Base-by-base conservation (phyloP, 2,113 vertebrate genomes). In the Odocoileus hemionus region DNA sequence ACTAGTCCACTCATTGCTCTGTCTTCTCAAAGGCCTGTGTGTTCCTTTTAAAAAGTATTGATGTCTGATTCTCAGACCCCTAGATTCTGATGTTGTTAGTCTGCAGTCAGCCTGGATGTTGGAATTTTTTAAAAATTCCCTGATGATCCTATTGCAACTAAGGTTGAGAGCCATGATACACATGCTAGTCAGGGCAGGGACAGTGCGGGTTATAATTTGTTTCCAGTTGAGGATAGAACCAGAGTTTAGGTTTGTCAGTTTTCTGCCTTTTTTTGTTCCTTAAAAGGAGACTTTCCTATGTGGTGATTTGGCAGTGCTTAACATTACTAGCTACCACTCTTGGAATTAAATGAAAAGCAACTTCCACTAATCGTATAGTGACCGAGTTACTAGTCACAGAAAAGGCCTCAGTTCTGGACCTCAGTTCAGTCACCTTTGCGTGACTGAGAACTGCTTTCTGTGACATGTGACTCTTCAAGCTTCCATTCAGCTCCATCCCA, bases 381-480 rank as follows among this genome's bases (percentile, higher is more conserved):
- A 87, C 76, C 0, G 1, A 96, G 80, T 87, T 90, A 84, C 25
- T 54, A 86, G 61, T 43, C 57, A 83, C 57, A 89, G 89, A 86
- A 82, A 74, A 96, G 54, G 17, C 52, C 61, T 94, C 57, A 47
- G 70, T 26, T 86, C 47, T 74, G 84, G 54, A 16, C 5, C 52
- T 76, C 36, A 74, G 21, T 25, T 74, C 67, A 74, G 67, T 39
- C 67, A 74, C 7, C 30, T 95, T 43, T 92, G 33, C 7, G 15
- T 95, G 87, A 96, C 94, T 70, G 92, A 78, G 78, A 96, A 58
- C 61, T 85, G 94, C 84, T 96, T 95, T 92, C 90, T 52, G 74
- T 36, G 74, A 57, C 95, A 89, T 79, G 94, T 95, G 97, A 98
- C 78, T 80, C 82, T 88, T 86, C 1, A 1, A 54, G 55, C 39